Conservation (phyloP, 1,140 invertebrate genomes). For the Gonioctena quinquepunctata region DNA sequence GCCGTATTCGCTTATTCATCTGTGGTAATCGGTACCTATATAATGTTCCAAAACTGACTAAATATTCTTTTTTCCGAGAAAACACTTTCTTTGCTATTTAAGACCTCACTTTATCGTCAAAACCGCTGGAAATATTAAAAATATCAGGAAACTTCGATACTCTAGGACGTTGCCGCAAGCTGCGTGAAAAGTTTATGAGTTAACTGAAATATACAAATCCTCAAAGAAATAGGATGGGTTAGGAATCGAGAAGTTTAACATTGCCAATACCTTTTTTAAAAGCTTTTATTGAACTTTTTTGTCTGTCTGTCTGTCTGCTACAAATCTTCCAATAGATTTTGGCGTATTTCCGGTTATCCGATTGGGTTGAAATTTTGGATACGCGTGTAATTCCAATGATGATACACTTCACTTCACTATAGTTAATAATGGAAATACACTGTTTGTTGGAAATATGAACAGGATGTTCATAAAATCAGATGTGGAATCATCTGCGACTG, state of each 20-base stretch:
- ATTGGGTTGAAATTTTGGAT: background rate
- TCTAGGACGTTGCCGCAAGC: background rate
- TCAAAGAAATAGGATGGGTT: background rate
- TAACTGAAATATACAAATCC: background rate
- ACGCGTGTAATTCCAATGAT: background rate
- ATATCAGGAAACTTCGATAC: slow-evolving; percentile 2
- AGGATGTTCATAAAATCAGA: too few species aligned
- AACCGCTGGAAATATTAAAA: background rate
- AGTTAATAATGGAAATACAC: too few species aligned
- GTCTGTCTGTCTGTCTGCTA: too few species aligned
- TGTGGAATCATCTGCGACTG: too few species aligned
- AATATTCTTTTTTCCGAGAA: background rate
- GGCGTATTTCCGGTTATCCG: too few species aligned
- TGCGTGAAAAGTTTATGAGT: background rate
- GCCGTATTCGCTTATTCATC: too few species aligned
- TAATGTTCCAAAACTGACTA: too few species aligned
- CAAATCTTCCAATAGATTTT: too few species aligned
- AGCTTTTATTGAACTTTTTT: background rate
- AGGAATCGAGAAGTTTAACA: background rate
- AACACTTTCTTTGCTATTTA: slow-evolving; percentile 23
- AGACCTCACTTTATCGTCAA: slow-evolving; percentile 19
- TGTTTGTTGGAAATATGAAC: too few species aligned
- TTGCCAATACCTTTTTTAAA: background rate
- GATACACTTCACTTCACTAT: too few species aligned
- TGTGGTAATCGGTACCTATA: too few species aligned